Percentiles rank a stretch among this genome's conserved stretches.
phyloP scores from a whole-genome alignment of 2,113 vertebrate genomes.

The Actinemys pallida region DNA sequence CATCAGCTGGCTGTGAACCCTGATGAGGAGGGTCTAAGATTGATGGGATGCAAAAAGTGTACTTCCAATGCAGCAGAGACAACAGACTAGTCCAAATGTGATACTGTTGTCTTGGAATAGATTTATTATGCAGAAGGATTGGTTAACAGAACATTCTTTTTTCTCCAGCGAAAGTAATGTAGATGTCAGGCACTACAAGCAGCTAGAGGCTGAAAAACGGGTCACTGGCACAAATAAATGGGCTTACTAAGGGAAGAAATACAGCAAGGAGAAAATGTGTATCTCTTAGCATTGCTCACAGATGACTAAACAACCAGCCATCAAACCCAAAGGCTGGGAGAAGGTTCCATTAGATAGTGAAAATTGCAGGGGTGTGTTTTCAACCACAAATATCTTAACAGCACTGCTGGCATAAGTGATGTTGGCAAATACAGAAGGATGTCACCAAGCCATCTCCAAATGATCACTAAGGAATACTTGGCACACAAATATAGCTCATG shows the following conservation, averaged over 20 bases:
- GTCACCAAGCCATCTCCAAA: slow-evolving; percentile 18
- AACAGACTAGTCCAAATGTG: not conserved
- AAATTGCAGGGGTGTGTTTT: slow-evolving; percentile 5
- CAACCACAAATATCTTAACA: slow-evolving; percentile 24
- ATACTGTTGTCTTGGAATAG: not conserved
- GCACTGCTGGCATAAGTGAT: not conserved
- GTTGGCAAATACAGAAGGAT: slow-evolving; percentile 20
- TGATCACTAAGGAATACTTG: slow-evolving; percentile 11
- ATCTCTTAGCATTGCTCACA: not conserved
- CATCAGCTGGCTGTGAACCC: not conserved
- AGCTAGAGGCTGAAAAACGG: not conserved
- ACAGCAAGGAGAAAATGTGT: no score
- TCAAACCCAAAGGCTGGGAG: not conserved
- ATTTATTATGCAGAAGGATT: not conserved
- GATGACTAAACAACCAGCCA: not conserved
- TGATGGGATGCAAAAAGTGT: not conserved
- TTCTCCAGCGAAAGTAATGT: no score
- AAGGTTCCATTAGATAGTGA: slow-evolving; percentile 18
- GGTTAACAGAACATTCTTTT: not conserved
- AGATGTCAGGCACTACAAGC: not conserved
- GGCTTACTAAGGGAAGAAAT: not conserved
- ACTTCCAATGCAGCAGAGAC: not conserved
- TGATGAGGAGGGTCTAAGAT: not conserved
- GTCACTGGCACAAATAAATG: not conserved
- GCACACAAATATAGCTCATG: not conserved